Evolutionary conservation across 2,888 invertebrate species (phyloP).

Genomic region (Psylliodes chrysocephalus): DNA sequence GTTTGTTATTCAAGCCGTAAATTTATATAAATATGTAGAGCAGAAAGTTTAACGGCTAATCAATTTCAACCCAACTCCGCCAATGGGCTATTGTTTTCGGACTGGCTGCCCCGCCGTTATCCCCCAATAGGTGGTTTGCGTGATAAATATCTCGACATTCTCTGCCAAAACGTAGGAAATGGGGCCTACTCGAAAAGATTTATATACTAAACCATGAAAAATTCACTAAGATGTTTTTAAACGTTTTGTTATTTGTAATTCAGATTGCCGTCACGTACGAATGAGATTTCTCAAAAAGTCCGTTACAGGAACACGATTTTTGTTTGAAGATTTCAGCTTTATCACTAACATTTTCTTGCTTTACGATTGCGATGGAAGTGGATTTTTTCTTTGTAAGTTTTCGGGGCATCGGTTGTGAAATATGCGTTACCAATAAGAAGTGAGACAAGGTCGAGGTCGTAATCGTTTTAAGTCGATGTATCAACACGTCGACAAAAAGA

Average conservation of each 20-base stretch:
- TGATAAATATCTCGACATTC: constrained; percentile 19
- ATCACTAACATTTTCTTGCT: background rate
- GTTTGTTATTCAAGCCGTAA: too few relatives aligned
- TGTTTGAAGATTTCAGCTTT: constrained; percentile 1
- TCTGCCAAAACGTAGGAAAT: constrained; percentile 19
- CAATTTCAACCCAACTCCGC: too few relatives aligned
- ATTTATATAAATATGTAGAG: too few relatives aligned
- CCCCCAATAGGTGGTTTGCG: constrained; percentile 9
- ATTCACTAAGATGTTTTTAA: constrained; percentile 23
- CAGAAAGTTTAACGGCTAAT: too few relatives aligned
- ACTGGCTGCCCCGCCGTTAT: background rate
- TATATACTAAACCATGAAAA: constrained; percentile 18
- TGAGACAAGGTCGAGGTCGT: too few relatives aligned
- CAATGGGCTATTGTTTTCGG: background rate
- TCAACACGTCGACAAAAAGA: too few relatives aligned
- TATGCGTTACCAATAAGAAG: too few relatives aligned
- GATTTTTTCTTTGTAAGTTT: background rate
- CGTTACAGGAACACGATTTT: background rate
- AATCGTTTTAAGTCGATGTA: too few relatives aligned
- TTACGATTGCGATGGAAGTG: background rate
- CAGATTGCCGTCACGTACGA: constrained; percentile 17
- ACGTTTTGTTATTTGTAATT: constrained; percentile 19
- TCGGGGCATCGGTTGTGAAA: too few relatives aligned
- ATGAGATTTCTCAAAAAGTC: constrained; percentile 13
- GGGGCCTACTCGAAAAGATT: constrained; percentile 14